phyloP scores from a whole-genome alignment of 2,113 vertebrate genomes.

The Pogona vitticeps region DNA sequence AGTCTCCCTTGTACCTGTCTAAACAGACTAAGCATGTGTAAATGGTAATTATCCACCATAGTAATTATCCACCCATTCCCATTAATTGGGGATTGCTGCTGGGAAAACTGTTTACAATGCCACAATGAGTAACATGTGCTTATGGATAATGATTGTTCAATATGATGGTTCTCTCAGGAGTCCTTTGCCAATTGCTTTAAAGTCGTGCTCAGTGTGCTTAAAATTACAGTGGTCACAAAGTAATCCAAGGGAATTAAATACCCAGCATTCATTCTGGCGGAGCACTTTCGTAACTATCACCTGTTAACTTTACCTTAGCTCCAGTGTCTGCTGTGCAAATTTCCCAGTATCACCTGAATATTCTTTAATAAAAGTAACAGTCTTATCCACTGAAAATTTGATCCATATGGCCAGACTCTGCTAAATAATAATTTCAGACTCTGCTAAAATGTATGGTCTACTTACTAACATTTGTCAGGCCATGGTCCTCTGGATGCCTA shows the following conservation, averaged over 20 bases:
- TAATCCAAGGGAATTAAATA: neutral
- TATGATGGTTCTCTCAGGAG: neutral
- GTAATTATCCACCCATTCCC: neutral
- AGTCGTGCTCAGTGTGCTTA: neutral
- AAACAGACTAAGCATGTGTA: neutral
- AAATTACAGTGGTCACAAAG: conserved; percentile 27
- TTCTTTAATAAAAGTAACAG: neutral
- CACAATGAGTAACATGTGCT: accelerated
- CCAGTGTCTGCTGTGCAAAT: neutral
- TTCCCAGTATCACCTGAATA: neutral
- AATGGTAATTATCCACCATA: neutral
- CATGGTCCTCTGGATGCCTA: neutral
- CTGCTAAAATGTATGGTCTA: neutral
- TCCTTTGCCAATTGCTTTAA: neutral
- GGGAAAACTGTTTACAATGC: neutral
- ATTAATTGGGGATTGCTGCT: neutral
- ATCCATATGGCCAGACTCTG: conserved; percentile 24
- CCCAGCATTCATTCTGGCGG: conserved; percentile 3
- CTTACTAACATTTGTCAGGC: neutral
- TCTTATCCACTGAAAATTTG: neutral
- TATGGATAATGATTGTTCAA: conserved; percentile 16
- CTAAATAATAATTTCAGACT: neutral
- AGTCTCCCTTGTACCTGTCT: neutral
- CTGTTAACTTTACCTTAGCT: neutral
- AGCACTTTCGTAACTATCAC: neutral